These are phyloP conservation scores for Trissonchulus sp. DNA, from an alignment of 2,888 invertebrate species.

Conservation along the genomic window DNA sequence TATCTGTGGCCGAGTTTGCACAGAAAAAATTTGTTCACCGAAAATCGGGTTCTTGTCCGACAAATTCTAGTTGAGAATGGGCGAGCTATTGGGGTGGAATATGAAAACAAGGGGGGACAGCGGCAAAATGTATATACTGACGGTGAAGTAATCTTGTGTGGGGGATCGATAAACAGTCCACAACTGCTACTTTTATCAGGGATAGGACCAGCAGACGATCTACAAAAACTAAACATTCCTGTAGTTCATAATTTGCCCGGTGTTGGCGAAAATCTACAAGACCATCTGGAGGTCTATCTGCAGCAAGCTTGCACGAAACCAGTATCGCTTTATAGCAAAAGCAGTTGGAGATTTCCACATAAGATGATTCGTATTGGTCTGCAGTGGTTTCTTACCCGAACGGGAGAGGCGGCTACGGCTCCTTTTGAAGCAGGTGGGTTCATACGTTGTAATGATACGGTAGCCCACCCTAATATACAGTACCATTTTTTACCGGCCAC, in stretches of 20 bases:
- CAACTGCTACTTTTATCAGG: constrained; percentile 81
- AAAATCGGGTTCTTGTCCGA: constrained; percentile 55
- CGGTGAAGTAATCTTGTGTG: constrained; percentile 79
- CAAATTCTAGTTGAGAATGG: constrained; percentile 55
- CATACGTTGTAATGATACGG: constrained; percentile 48
- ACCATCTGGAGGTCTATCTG: constrained; percentile 65
- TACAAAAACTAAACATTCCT: constrained; percentile 57
- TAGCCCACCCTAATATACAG: constrained; percentile 57
- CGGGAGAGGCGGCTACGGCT: constrained; percentile 55
- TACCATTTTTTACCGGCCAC: constrained; percentile 58
- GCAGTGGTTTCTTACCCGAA: constrained; percentile 54
- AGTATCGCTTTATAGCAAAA: constrained; percentile 55
- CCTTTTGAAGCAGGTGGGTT: constrained; percentile 58
- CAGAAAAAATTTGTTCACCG: constrained; percentile 51
- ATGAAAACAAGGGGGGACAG: constrained; percentile 35
- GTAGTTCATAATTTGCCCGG: constrained; percentile 61
- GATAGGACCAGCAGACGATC: constrained; percentile 23
- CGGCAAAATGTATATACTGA: constrained; percentile 58
- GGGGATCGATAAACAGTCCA: constrained; percentile 84
- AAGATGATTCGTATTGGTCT: constrained; percentile 57
- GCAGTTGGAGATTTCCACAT: constrained; percentile 58
- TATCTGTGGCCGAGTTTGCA: constrained; percentile 58
- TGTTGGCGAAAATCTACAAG: constrained; percentile 72
- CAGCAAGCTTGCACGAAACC: constrained; percentile 55
- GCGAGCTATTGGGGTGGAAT: constrained; percentile 55